These are phyloP conservation scores for Aradus depressus DNA, from an alignment of 2,888 invertebrate species.

Conservation along the genomic window DNA sequence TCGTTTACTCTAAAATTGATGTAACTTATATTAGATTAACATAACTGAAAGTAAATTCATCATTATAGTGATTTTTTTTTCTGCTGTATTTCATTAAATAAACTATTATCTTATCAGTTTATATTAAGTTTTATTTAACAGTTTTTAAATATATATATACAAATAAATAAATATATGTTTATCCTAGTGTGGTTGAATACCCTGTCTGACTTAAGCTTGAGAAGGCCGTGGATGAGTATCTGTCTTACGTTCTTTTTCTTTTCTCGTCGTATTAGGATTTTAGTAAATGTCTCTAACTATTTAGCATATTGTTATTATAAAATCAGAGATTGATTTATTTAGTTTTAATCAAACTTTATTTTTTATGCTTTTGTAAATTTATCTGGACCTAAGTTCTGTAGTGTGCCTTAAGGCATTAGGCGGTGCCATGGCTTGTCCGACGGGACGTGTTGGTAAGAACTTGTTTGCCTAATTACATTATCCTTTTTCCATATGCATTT, in stretches of 20 bases:
- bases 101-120: no score
- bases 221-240: constrained; percentile 16
- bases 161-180: no score
- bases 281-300: constrained; percentile 15
- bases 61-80: no score
- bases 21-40: no score
- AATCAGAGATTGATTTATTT: background rate
- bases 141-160: no score
- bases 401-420: constrained; percentile 15
- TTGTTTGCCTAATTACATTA: constrained; percentile 10
- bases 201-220: constrained; percentile 8
- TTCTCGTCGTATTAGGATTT: constrained; percentile 14
- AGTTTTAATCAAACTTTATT: constrained; percentile 6
- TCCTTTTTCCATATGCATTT: background rate
- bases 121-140: no score
- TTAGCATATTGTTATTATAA: constrained; percentile 1
- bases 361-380: constrained; percentile 11
- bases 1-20: no score
- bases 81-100: no score
- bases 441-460: constrained; percentile 79
- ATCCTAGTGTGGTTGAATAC: no score
- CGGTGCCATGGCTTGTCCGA: constrained; percentile 71
- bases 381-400: constrained; percentile 8
- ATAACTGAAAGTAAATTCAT: no score
- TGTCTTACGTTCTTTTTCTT: constrained; percentile 14